A percentile compares a stretch with the other conserved stretches of the same genome.
Evolutionary conservation across 2,888 invertebrate genomes (phyloP).

Genomic region (Neoascia interrupta): DNA sequence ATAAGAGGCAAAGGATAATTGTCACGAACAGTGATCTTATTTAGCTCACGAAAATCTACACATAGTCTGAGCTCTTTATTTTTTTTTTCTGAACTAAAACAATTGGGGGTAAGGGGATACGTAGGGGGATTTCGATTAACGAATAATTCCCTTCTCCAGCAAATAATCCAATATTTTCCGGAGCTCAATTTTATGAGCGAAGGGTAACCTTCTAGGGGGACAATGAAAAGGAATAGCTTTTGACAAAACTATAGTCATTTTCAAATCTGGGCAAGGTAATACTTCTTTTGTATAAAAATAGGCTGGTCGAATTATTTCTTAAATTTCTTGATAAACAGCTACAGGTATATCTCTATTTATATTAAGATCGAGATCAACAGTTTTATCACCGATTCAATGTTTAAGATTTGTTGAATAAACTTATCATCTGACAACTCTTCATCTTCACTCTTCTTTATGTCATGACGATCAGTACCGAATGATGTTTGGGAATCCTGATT

Average conservation of each 20-base stretch:
- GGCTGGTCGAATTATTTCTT: neutral
- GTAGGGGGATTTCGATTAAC: slow-evolving; percentile 33
- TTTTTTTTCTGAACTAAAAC: slow-evolving; percentile 56
- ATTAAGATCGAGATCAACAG: neutral
- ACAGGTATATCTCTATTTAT: neutral
- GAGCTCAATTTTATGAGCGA: slow-evolving; percentile 19
- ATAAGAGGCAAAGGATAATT: no score
- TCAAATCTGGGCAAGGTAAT: neutral
- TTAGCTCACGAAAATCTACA: no score
- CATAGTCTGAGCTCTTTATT: slow-evolving; percentile 49
- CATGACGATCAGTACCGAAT: neutral
- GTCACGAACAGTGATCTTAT: no score
- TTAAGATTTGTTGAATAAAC: neutral
- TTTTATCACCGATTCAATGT: neutral
- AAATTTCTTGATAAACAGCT: neutral
- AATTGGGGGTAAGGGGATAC: slow-evolving; percentile 62
- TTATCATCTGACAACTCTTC: neutral
- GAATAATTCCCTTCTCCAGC: slow-evolving; percentile 12
- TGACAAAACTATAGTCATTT: slow-evolving; percentile 53
- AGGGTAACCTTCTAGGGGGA: no score
- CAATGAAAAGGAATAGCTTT: slow-evolving; percentile 35
- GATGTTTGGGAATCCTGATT: neutral
- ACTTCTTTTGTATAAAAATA: neutral
- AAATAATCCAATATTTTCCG: slow-evolving; percentile 24
- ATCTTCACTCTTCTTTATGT: neutral